Evolutionary conservation across 53 echinoderm and acorn worm species (phyloP).

Genomic region (Arbacia lixula): DNA sequence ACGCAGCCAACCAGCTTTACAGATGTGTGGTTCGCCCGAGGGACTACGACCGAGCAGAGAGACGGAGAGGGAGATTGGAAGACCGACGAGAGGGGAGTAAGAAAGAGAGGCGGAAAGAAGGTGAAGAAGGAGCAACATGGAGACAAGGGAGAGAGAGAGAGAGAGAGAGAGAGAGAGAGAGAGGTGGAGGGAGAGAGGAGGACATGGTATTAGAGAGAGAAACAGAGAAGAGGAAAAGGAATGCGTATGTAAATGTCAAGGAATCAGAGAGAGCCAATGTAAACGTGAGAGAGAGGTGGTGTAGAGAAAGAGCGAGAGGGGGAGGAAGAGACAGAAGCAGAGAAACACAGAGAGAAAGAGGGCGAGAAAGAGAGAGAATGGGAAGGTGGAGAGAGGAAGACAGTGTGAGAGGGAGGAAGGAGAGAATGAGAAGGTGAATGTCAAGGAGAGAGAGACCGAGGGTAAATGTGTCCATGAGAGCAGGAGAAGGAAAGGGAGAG

Average conservation of each 20-base stretch:
- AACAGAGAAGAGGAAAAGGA: no score
- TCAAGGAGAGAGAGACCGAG: no score
- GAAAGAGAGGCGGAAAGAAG: not conserved
- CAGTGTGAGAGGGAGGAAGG: not conserved
- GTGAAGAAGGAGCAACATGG: not conserved
- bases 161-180: not conserved
- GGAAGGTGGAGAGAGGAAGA: not conserved
- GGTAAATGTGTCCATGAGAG: no score
- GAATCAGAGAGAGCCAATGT: no score
- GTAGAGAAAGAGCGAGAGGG: not conserved
- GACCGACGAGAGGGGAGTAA: not conserved
- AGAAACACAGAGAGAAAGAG: no score
- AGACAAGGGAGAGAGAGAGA: conserved; percentile 4
- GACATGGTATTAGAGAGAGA: not conserved
- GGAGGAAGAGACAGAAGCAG: not conserved
- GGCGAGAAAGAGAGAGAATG: not conserved
- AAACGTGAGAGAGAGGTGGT: no score
- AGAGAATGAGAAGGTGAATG: not conserved
- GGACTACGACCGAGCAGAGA: no score
- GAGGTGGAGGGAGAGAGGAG: not conserved
- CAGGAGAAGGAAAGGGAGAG: no score
- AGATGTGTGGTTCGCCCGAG: conserved; percentile 41
- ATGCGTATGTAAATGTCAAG: no score
- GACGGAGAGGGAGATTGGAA: not conserved
- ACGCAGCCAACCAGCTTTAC: conserved; percentile 35